phyloP scores from a whole-genome alignment of 2,888 invertebrate species.

The Agrochola lychnidis region DNA sequence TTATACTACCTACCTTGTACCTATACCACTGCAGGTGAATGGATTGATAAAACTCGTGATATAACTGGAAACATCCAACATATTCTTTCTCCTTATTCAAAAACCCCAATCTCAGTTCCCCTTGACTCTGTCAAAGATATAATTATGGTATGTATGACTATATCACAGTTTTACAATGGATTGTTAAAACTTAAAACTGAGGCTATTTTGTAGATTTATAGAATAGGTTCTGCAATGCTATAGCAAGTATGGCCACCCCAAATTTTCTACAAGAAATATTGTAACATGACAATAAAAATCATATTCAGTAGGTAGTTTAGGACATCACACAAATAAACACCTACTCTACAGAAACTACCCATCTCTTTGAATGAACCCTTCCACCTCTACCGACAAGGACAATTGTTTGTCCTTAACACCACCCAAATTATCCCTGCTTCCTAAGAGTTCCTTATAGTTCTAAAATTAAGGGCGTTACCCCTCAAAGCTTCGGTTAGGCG shows the following conservation, averaged over 20 bases:
- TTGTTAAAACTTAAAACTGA: too few species aligned
- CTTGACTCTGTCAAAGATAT: neutral
- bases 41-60: neutral
- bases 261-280: neutral
- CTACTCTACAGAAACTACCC: neutral
- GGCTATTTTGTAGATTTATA: neutral
- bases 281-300: neutral
- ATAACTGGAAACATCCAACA: too few species aligned
- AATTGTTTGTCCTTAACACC: constrained; percentile 30
- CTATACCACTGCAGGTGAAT: neutral
- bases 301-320: constrained; percentile 4
- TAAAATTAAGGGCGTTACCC: constrained; percentile 78
- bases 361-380: neutral
- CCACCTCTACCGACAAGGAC: neutral
- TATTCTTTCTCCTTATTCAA: neutral
- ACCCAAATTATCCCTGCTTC: constrained; percentile 32
- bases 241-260: too few species aligned
- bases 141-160: too few species aligned
- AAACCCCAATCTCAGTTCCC: neutral
- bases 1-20: neutral
- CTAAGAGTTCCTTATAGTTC: constrained; percentile 62
- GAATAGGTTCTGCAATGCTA: neutral
- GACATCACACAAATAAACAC: constrained; percentile 26
- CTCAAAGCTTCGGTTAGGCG: constrained; percentile 63
- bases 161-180: neutral